These are phyloP conservation scores for Tenualosa thibaudeaui DNA, from an alignment of 2,797 vertebrate genomes.

Conservation along the genomic window DNA sequence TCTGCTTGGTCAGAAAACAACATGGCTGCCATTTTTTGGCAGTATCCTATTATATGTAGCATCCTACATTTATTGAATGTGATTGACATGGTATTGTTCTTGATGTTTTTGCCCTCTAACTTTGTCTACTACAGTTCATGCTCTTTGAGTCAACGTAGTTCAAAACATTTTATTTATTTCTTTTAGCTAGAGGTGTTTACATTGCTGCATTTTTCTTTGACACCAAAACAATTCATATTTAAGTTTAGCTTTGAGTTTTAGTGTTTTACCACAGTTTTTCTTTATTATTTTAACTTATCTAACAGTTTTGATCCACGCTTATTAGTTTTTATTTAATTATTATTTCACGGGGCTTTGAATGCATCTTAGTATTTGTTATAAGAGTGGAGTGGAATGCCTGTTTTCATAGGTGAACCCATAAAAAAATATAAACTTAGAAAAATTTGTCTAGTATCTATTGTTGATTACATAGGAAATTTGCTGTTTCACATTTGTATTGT, in stretches of 20 bases:
- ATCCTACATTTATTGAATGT: not conserved
- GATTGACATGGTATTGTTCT: not conserved
- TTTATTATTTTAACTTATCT: too few relatives aligned
- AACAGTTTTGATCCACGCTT: not conserved
- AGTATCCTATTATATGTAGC: not conserved
- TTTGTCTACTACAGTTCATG: not conserved
- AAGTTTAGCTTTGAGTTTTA: not conserved
- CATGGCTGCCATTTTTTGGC: not conserved
- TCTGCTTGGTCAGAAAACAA: not conserved
- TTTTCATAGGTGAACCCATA: not conserved
- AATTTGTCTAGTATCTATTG: not conserved
- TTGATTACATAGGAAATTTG: not conserved
- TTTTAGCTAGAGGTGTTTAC: slow-evolving; percentile 17
- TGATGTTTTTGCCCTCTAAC: not conserved
- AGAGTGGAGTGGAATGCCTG: not conserved
- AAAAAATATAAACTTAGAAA: not conserved
- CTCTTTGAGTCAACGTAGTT: not conserved
- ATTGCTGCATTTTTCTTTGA: not conserved
- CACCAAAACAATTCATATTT: not conserved
- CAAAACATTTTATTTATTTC: slow-evolving; percentile 10
- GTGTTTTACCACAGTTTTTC: not conserved
- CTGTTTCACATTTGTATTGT: slow-evolving; percentile 4
- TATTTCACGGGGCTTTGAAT: not conserved
- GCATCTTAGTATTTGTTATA: not conserved
- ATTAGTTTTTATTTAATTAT: too few relatives aligned